Percentiles rank a stretch among this genome's conserved stretches.
Evolutionary conservation across 2,113 vertebrate species (phyloP).

Genomic region (Psilopsiagon aurifrons): DNA sequence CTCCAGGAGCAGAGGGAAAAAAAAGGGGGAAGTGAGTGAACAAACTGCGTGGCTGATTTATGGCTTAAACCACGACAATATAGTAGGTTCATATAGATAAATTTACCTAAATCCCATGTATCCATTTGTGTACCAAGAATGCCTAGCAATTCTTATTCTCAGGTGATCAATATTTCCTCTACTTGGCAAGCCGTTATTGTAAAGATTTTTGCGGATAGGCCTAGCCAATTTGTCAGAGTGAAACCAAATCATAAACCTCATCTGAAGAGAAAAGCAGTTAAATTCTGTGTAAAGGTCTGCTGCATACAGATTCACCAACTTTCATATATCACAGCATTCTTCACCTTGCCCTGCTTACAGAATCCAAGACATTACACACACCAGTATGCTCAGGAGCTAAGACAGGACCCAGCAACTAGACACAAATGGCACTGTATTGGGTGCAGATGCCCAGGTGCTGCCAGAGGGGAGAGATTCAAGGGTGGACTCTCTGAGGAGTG

Average conservation of each 20-base stretch:
- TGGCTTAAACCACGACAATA: background rate
- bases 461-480: background rate
- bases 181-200: background rate
- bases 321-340: background rate
- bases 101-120: background rate
- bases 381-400: accelerated
- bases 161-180: background rate
- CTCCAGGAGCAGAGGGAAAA: no score
- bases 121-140: background rate
- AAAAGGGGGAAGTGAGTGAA: no score
- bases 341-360: background rate
- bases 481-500: background rate
- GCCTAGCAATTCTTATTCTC: background rate
- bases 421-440: background rate
- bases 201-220: background rate
- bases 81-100: accelerated
- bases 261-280: background rate
- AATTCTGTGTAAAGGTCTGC: background rate
- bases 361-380: background rate
- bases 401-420: accelerated
- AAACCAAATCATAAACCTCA: background rate
- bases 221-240: background rate
- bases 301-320: background rate
- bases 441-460: background rate
- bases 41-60: no score